phyloP scores from a whole-genome alignment of 2,888 invertebrate genomes.

The Onchidella celtica region DNA sequence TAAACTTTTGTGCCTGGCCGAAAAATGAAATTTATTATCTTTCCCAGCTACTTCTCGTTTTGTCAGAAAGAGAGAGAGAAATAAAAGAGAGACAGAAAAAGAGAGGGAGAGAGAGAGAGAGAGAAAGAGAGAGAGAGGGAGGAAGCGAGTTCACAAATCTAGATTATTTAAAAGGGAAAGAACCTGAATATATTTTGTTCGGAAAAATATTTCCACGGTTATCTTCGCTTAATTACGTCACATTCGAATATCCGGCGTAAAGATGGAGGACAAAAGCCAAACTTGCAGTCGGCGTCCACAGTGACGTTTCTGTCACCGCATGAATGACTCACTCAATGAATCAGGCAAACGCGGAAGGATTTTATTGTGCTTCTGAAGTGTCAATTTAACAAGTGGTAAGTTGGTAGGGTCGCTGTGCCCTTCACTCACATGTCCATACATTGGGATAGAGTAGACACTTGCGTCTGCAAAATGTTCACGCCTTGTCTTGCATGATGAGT shows the following conservation, averaged over 20 bases:
- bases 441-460: no score
- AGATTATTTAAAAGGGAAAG: background rate
- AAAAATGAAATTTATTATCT: no score
- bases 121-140: background rate
- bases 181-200: background rate
- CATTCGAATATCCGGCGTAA: constrained; percentile 25
- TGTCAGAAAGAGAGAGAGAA: no score
- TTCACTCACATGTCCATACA: no score
- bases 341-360: constrained; percentile 15
- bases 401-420: background rate
- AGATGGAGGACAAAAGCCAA: constrained; percentile 22
- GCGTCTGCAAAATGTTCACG: no score
- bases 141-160: background rate
- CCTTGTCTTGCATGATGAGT: no score
- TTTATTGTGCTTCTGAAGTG: constrained; percentile 6
- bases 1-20: no score
- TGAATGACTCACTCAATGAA: constrained; percentile 25
- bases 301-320: background rate
- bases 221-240: background rate
- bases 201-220: background rate
- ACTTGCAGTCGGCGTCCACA: background rate
- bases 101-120: background rate
- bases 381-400: constrained; percentile 5
- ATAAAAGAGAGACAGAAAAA: no score
- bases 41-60: no score